Percentiles rank a stretch among this genome's conserved stretches.
Conservation (phyloP, 2,888 invertebrate species). For the Megalurothrips usitatus region DNA sequence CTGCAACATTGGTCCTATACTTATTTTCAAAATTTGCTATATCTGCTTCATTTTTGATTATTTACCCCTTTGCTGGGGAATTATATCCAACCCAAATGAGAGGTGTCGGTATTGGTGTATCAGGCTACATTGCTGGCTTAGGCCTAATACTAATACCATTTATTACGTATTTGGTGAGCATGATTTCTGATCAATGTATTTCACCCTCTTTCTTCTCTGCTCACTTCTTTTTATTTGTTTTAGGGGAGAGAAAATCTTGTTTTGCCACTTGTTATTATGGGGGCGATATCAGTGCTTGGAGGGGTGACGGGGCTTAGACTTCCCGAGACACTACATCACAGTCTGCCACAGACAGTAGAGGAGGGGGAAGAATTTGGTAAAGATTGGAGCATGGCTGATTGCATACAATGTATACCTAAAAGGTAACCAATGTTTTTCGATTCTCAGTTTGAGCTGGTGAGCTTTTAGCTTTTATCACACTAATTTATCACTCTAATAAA, state of each 20-base stretch:
- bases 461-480: background rate
- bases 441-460: background rate
- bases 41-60: constrained; percentile 84
- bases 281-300: constrained; percentile 72
- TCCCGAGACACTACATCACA: constrained; percentile 79
- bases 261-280: constrained; percentile 79
- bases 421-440: constrained; percentile 51
- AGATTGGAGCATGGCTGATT: constrained; percentile 72
- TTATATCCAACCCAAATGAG: constrained; percentile 85
- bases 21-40: constrained; percentile 81
- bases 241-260: constrained; percentile 81
- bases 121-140: constrained; percentile 83
- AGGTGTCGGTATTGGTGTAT: constrained; percentile 85
- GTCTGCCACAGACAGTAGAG: constrained; percentile 78
- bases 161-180: constrained; percentile 80
- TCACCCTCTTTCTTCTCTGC: background rate
- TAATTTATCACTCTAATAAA: constrained; percentile 21
- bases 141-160: constrained; percentile 87
- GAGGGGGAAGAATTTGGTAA: constrained; percentile 85
- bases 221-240: constrained; percentile 36
- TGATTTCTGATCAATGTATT: background rate
- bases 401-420: constrained; percentile 63
- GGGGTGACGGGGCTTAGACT: constrained; percentile 73
- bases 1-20: constrained; percentile 68
- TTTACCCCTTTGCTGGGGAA: constrained; percentile 90